Base-by-base conservation (phyloP, 2,797 vertebrate genomes). In the Lutjanus campechanus region DNA sequence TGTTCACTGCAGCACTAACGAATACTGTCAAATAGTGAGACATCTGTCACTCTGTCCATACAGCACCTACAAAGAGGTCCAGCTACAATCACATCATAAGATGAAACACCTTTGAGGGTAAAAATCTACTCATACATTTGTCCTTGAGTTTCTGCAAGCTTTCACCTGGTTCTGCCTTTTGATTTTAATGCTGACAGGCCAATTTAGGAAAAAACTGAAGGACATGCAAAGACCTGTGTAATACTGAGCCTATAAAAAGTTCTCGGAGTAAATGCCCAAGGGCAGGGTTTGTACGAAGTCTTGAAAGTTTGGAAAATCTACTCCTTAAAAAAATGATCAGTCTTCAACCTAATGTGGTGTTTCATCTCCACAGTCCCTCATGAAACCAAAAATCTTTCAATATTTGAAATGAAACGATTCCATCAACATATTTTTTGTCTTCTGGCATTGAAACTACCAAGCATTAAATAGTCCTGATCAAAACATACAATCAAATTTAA, bases 161-260 rank as follows among this genome's bases (percentile, higher is more conserved):
- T 51, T 46, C 47, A 47, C 11, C 9, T 46, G 49, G 15, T 73
- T 67, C 7, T 59, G 25, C 40, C 3, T 16, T 53, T 61, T 74
- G 47, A 43, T 41, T 82, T 80, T 61, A 73, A 78, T 63, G 67
- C 79, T 64, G 77, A 82, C 44, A 15, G 17, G 58, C 7, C 41
- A 41, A 49, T 69, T 76, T 36, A 29, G 64, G 9, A 36, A 47
- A 43, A 61, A 64, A 41, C 22, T 41, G 11, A 64, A 76, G 62
- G 73, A 44, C 49, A n/a, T 22, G 8, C 17, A 72, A 36, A 22
- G 13, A 61, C 19, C 44, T 46, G 44, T 40, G 16, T 5, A 50
- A 59, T 12, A 64, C 15, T 58, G 65, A 58, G 40, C 2, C 6
- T 20, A 36, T 49, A 62, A 63, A 55, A 17, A 66, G 29, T 36